Conservation (phyloP, 2,888 invertebrate species). For the Glyphotaelius pellucidus region DNA sequence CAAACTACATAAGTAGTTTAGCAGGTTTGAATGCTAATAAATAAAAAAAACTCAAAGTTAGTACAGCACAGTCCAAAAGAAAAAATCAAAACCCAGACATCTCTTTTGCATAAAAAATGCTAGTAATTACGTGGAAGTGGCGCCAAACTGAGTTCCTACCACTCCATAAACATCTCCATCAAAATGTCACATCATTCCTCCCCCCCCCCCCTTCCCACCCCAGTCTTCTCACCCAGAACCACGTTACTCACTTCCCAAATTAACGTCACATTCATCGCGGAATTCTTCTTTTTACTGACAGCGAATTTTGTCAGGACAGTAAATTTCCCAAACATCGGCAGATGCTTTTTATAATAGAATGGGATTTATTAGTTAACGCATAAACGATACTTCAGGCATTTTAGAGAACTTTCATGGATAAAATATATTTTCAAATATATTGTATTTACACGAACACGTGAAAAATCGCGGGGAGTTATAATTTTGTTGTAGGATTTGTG, state of each 20-base stretch:
- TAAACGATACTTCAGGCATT: too few species aligned
- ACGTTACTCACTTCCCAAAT: constrained; percentile 46
- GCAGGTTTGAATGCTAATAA: too few species aligned
- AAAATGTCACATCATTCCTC: constrained; percentile 50
- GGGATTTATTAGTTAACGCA: too few species aligned
- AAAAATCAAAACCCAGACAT: neutral
- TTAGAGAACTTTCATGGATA: too few species aligned
- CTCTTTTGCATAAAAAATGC: neutral
- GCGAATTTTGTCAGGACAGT: neutral
- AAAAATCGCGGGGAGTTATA: too few species aligned
- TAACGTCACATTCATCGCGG: constrained; percentile 50
- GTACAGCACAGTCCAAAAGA: neutral
- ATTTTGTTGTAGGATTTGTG: too few species aligned
- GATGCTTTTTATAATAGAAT: neutral
- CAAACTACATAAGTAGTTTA: too few species aligned
- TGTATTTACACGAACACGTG: too few species aligned
- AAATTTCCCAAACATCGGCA: neutral
- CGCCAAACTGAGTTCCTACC: neutral
- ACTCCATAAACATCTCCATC: constrained; percentile 52
- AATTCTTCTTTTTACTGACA: constrained; percentile 14
- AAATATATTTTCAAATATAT: too few species aligned
- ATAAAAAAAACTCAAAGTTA: neutral
- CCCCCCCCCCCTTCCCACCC: neutral
- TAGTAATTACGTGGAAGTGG: neutral
- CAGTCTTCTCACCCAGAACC: neutral